phyloP scores from a whole-genome alignment of 2,888 invertebrate species.

The Drosophila birchii region DNA sequence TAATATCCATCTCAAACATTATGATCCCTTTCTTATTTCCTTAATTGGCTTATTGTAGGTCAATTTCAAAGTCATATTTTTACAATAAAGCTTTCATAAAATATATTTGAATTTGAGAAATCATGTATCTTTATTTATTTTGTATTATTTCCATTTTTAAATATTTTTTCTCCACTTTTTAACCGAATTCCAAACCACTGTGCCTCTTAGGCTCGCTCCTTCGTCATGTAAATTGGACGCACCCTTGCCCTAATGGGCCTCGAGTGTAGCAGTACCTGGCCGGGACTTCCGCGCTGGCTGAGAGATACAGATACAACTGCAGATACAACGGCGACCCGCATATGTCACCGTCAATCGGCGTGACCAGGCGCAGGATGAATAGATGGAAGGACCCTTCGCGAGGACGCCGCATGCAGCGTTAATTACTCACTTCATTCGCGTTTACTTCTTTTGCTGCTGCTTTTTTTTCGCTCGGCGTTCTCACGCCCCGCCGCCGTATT shows the following conservation, averaged over 20 bases:
- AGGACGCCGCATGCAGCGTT: slow-evolving; percentile 76
- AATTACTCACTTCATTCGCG: slow-evolving; percentile 75
- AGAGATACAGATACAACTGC: slow-evolving; percentile 39
- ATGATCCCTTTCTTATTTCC: not conserved
- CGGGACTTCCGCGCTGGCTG: slow-evolving; percentile 53
- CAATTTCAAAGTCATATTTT: not conserved
- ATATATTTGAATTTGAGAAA: not conserved
- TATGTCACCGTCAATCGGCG: slow-evolving; percentile 70
- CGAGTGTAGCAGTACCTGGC: slow-evolving; percentile 38
- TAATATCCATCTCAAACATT: no score
- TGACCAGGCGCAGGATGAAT: slow-evolving; percentile 50
- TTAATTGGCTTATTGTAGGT: not conserved
- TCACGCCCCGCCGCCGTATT: slow-evolving; percentile 53
- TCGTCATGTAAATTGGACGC: slow-evolving; percentile 73
- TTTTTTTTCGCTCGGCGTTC: slow-evolving; percentile 51
- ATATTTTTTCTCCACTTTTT: not conserved
- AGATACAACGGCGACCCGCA: slow-evolving; percentile 63
- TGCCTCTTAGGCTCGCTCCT: slow-evolving; percentile 6
- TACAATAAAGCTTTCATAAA: not conserved
- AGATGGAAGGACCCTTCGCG: slow-evolving; percentile 67
- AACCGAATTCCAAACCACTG: slow-evolving; percentile 4
- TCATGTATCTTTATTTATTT: not conserved
- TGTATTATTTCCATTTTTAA: not conserved
- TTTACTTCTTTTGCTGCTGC: slow-evolving; percentile 26
- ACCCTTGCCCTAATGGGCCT: slow-evolving; percentile 57